These are phyloP conservation scores for Chymomyza procnemis DNA, from an alignment of 2,888 invertebrate genomes.

Conservation along the genomic window DNA sequence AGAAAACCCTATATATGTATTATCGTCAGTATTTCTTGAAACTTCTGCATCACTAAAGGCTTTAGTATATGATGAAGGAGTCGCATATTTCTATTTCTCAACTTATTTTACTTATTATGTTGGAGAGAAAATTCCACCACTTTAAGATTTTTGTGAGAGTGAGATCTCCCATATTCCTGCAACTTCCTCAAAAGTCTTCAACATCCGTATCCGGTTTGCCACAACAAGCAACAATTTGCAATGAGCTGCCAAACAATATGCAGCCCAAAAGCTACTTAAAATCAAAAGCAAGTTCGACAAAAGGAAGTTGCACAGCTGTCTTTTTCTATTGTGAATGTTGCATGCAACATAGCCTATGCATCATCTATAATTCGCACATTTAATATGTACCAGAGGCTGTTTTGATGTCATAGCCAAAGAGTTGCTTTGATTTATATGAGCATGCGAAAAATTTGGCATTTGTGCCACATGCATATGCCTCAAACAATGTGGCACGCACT, in stretches of 20 bases:
- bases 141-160: too few relatives aligned
- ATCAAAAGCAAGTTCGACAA: not conserved
- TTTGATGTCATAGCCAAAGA: slow-evolving; percentile 41
- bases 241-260: not conserved
- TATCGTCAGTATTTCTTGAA: too few relatives aligned
- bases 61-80: too few relatives aligned
- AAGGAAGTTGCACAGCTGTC: slow-evolving; percentile 15
- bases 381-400: not conserved
- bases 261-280: not conserved
- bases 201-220: not conserved
- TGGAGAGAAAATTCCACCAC: too few relatives aligned
- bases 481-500: not conserved
- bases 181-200: not conserved
- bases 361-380: not conserved
- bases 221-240: not conserved
- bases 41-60: too few relatives aligned
- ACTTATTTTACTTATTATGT: too few relatives aligned
- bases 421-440: slow-evolving; percentile 51
- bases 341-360: not conserved
- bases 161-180: not conserved
- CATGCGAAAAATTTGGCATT: slow-evolving; percentile 52
- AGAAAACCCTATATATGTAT: too few relatives aligned
- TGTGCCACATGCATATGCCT: slow-evolving; percentile 4
- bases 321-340: slow-evolving; percentile 14
- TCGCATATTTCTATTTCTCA: too few relatives aligned